Base-by-base conservation (phyloP, 2,797 vertebrate genomes). In the Sebastes matsubarae region DNA sequence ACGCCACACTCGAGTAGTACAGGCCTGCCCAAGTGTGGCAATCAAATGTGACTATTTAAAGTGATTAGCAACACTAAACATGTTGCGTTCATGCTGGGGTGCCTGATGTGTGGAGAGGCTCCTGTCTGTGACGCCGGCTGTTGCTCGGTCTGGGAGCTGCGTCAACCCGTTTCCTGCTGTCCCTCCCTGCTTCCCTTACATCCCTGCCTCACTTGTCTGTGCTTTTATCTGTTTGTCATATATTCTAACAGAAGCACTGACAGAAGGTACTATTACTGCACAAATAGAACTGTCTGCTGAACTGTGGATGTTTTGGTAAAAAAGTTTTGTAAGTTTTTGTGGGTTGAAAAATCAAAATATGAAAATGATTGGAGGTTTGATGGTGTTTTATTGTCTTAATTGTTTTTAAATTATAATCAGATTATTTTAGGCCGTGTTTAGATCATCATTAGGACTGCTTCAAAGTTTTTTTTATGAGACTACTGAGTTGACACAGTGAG, bases 31-130 rank as follows among this genome's bases (percentile, higher is more conserved):
- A 66, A 5, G 69, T 55, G 27, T 68, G 46, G 59, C 22, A 5
- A 32, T 61, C 30, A 72, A 42, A 77, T 36, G 72, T 69, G 61
- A 77, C 74, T 64, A 68, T 80, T 83, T 68, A 74, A 77, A 78
- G 67, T 32, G 72, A 85, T 85, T 77, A 83, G 70, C 57, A 16
- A n/a, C 34, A 58, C 27, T 52, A 60, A 78, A 72, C 79, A 63
- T 84, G 77, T 55, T 81, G 82, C 6, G 5, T 50, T 11, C 84
- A 80, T 71, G 82, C 84, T 84, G 70, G 32, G 77, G 7, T 16
- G 34, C 72, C 79, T 79, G 74, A 84, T 85, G 83, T 77, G 73
- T 54, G 60, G 55, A 3, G 7, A 77, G 73, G 36, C 57, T 52
- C 72, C 78, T 61, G 59, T 57, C 81, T 79, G 80, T 24, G 71